phyloP scores from a whole-genome alignment of 2,113 vertebrate genomes.

The Telmatochromis brachygnathus region DNA sequence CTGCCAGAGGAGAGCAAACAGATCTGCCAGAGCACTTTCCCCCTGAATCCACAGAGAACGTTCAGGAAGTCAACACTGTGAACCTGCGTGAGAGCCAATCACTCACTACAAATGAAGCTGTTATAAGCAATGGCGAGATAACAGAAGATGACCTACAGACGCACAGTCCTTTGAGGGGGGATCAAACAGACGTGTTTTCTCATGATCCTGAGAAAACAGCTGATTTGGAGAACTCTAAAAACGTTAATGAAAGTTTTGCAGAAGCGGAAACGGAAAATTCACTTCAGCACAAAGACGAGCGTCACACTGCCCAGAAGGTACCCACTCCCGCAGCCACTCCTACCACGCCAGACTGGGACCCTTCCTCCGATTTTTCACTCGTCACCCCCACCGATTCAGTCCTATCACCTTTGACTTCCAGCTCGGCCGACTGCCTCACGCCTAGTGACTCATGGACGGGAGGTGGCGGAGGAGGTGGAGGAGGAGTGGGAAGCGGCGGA shows the following conservation, averaged over 20 bases:
- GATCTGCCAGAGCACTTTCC: slow-evolving; percentile 7
- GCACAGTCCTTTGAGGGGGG: background rate
- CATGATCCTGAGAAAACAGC: background rate
- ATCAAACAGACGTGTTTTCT: background rate
- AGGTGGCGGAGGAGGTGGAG: slow-evolving; percentile 66
- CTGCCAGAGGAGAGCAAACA: slow-evolving; percentile 48
- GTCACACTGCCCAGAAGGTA: background rate
- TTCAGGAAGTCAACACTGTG: slow-evolving; percentile 17
- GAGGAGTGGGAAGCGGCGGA: slow-evolving; percentile 59
- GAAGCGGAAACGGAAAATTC: background rate
- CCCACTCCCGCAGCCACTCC: background rate
- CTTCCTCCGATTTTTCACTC: slow-evolving; percentile 47
- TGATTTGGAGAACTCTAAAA: slow-evolving; percentile 4
- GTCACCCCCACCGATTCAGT: slow-evolving; percentile 75
- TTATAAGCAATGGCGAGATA: slow-evolving; percentile 31
- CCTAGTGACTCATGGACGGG: slow-evolving; percentile 71
- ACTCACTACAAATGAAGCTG: background rate
- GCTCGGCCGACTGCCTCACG: slow-evolving; percentile 72
- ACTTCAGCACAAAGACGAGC: background rate
- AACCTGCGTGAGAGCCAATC: slow-evolving; percentile 10
- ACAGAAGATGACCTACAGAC: slow-evolving; percentile 3
- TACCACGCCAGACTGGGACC: slow-evolving; percentile 59
- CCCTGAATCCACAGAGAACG: background rate
- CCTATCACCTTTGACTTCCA: slow-evolving; percentile 71
- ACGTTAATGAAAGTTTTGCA: background rate